Percentiles rank a stretch among this genome's conserved stretches.
Evolutionary conservation across 2,888 invertebrate species (phyloP).

Genomic region (Chloroclystis v-ata): DNA sequence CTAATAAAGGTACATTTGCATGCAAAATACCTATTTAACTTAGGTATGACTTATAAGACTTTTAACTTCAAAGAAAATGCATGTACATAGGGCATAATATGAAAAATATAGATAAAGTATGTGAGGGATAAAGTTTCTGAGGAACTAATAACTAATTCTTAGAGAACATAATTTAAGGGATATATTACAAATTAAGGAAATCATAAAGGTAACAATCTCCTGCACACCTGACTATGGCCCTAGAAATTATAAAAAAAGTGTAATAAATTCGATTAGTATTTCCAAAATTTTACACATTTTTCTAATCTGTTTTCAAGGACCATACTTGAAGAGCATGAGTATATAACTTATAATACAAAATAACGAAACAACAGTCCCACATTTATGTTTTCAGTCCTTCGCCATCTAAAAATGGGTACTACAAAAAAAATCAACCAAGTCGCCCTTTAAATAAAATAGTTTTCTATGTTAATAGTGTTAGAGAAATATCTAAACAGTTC

Average conservation of each 20-base stretch:
- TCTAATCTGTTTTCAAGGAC: too few relatives aligned
- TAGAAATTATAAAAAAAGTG: too few relatives aligned
- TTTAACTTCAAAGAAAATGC: neutral
- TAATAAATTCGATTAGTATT: too few relatives aligned
- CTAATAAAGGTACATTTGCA: too few relatives aligned
- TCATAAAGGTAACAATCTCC: constrained; percentile 16
- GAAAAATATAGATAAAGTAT: constrained; percentile 2
- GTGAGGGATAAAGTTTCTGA: neutral
- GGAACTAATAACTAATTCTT: constrained; percentile 7
- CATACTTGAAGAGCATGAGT: neutral
- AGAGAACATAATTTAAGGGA: constrained; percentile 1
- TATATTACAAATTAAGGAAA: constrained; percentile 4
- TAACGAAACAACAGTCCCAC: constrained; percentile 13
- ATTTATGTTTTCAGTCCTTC: constrained; percentile 18
- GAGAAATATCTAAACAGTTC: neutral
- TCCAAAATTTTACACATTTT: too few relatives aligned
- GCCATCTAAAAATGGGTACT: constrained; percentile 10
- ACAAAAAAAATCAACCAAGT: constrained; percentile 18
- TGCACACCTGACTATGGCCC: neutral
- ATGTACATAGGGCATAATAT: neutral
- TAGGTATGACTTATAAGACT: neutral
- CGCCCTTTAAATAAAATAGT: constrained; percentile 20
- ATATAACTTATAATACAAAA: constrained; percentile 10
- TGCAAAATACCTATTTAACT: too few relatives aligned
- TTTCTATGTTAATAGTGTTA: neutral